phyloP scores from a whole-genome alignment of 2,888 invertebrate genomes.

The Tuberolachnus salignus region DNA sequence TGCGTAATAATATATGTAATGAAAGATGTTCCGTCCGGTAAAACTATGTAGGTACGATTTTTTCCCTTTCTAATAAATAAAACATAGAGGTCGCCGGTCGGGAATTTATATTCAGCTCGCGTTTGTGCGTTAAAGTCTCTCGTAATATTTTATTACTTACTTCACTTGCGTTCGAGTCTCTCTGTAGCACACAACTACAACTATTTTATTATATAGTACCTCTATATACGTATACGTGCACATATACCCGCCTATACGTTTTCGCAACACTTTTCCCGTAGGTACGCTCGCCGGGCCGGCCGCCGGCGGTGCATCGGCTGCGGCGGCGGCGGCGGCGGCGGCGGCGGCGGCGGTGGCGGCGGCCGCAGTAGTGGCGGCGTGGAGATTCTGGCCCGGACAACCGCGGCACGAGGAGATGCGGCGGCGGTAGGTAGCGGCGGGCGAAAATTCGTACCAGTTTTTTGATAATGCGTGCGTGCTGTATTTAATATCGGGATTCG shows the following conservation, averaged over 20 bases:
- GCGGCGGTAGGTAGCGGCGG: background rate
- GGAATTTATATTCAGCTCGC: slow-evolving; percentile 47
- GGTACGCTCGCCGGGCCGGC: too few species aligned
- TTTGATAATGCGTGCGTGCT: slow-evolving; percentile 34
- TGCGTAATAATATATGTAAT: slow-evolving; percentile 43
- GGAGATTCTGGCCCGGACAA: background rate
- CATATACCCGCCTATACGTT: background rate
- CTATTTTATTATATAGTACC: too few species aligned
- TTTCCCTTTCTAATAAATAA: slow-evolving; percentile 56
- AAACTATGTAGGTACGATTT: slow-evolving; percentile 43
- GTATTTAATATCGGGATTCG: slow-evolving; percentile 35
- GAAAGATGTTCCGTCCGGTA: slow-evolving; percentile 47
- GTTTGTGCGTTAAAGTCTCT: slow-evolving; percentile 50
- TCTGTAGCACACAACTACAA: too few species aligned
- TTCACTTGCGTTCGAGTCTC: slow-evolving; percentile 38
- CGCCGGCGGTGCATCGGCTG: background rate
- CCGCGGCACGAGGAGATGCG: too few species aligned
- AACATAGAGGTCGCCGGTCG: slow-evolving; percentile 52
- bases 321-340: background rate
- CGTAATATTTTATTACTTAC: slow-evolving; percentile 53
- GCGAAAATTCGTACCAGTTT: slow-evolving; percentile 43
- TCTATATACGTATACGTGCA: too few species aligned
- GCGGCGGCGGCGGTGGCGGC: background rate
- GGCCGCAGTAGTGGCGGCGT: background rate
- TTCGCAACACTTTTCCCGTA: slow-evolving; percentile 42